phyloP scores from a whole-genome alignment of 1,140 invertebrate species.

The Drosophila equinoxialis region DNA sequence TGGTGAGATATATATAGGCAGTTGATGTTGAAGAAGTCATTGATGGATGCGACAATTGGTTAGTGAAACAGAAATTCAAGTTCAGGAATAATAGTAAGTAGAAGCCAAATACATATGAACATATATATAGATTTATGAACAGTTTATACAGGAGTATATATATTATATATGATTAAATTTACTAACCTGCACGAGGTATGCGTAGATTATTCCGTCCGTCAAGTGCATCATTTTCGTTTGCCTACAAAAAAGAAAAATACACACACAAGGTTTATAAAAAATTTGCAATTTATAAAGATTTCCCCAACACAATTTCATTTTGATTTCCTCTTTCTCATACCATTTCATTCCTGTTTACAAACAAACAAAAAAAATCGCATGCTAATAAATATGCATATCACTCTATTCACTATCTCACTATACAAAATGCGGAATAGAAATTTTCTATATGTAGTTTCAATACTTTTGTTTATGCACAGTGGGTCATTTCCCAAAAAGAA shows the following conservation, averaged over 20 bases:
- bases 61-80: conserved; percentile 33
- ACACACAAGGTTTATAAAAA: conserved; percentile 1
- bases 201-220: conserved; percentile 32
- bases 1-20: conserved; percentile 16
- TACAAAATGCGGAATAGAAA: not conserved
- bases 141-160: not conserved
- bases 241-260: not conserved
- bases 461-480: not conserved
- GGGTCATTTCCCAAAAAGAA: too few species aligned
- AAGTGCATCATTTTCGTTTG: conserved; percentile 16
- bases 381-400: conserved; percentile 8
- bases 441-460: not conserved
- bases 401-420: not conserved
- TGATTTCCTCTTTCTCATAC: conserved; percentile 4
- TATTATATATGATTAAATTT: conserved; percentile 11
- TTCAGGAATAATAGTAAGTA: conserved; percentile 34
- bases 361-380: conserved; percentile 9
- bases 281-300: conserved; percentile 22
- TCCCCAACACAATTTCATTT: not conserved
- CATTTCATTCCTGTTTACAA: conserved; percentile 12
- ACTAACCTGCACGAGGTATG: conserved; percentile 60
- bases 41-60: not conserved
- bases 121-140: conserved; percentile 22
- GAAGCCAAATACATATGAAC: conserved; percentile 1
- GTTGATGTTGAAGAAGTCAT: not conserved